A percentile compares a stretch with the other conserved stretches of the same genome.
Evolutionary conservation across 2,888 invertebrate species (phyloP).

Genomic region (Cephus sareptanus): DNA sequence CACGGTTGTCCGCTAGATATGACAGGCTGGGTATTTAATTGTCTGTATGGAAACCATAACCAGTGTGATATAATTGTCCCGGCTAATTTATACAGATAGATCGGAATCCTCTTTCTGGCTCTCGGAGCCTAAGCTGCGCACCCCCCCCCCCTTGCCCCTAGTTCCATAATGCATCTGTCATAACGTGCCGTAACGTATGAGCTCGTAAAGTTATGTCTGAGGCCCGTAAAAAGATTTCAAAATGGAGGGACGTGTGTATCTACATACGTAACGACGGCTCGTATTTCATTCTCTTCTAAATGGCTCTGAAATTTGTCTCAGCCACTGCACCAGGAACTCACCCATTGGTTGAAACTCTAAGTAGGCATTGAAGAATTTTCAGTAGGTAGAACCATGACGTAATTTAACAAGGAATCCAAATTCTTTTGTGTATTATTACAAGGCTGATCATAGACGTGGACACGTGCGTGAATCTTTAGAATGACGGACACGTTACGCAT

Average conservation of each 20-base stretch:
- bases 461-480: no score
- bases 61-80: slow-evolving; percentile 48
- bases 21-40: slow-evolving; percentile 49
- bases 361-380: no score
- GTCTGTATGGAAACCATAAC: slow-evolving; percentile 22
- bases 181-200: not conserved
- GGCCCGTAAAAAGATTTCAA: not conserved
- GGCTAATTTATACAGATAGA: slow-evolving; percentile 47
- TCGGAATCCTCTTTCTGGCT: slow-evolving; percentile 5
- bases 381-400: no score
- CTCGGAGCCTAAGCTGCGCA: not conserved
- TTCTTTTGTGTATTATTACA: no score
- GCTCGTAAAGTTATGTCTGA: slow-evolving; percentile 7
- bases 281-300: not conserved
- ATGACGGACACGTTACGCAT: no score
- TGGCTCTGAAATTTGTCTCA: not conserved
- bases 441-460: no score
- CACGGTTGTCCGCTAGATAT: slow-evolving; percentile 18
- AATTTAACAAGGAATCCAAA: no score
- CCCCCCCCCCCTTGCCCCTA: no score
- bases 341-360: no score
- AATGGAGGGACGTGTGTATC: no score
- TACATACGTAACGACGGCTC: not conserved
- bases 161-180: no score
- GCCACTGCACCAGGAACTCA: no score